phyloP scores from a whole-genome alignment of 2,113 vertebrate genomes.

The Prochilodus magdalenae region DNA sequence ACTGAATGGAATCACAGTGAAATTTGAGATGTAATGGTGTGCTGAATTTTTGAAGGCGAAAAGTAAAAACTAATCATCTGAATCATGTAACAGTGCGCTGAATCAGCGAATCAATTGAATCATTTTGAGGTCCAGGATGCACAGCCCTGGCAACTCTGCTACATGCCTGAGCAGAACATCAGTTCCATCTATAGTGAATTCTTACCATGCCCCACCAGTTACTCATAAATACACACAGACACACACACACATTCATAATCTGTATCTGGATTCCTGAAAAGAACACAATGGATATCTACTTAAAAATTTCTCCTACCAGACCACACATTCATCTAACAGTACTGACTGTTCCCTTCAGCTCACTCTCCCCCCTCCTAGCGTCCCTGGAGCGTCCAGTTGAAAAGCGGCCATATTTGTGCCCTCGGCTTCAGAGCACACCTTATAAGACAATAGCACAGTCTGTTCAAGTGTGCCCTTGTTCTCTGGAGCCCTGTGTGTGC shows the following conservation, averaged over 20 bases:
- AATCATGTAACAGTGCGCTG: too few relatives aligned
- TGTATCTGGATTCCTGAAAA: background rate
- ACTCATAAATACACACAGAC: too few relatives aligned
- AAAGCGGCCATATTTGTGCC: background rate
- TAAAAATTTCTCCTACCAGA: background rate
- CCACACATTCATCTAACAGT: background rate
- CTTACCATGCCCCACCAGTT: background rate
- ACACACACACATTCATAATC: slow-evolving; percentile 2
- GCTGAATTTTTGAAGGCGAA: too few relatives aligned
- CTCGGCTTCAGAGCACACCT: background rate
- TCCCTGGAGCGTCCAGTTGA: background rate
- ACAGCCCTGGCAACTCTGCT: background rate
- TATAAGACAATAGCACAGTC: slow-evolving; percentile 16
- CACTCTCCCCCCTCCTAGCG: background rate
- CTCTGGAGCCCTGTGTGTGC: background rate
- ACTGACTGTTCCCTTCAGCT: background rate
- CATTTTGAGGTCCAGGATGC: background rate
- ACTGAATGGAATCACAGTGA: too few relatives aligned
- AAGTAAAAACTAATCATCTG: too few relatives aligned
- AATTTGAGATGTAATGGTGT: too few relatives aligned
- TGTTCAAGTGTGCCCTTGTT: slow-evolving; percentile 5
- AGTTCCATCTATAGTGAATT: background rate
- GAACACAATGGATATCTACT: slow-evolving; percentile 35
- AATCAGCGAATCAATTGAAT: too few relatives aligned
- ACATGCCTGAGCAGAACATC: background rate